phyloP scores from a whole-genome alignment of 2,888 invertebrate species.

The Pyrrhia umbra region DNA sequence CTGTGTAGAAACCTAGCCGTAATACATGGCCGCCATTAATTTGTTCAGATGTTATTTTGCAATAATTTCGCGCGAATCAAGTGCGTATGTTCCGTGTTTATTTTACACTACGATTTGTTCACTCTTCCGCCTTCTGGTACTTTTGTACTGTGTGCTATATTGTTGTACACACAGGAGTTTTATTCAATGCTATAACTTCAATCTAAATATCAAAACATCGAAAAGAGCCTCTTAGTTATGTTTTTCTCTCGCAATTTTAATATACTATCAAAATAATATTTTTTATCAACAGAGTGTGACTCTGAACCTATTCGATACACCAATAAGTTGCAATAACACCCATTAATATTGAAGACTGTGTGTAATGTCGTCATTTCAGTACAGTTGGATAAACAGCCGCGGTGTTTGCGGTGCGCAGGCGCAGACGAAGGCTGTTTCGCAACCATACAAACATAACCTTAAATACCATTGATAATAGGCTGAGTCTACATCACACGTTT shows the following conservation, averaged over 20 bases:
- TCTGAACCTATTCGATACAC: conserved; percentile 43
- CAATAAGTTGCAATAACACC: conserved; percentile 33
- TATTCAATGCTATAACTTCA: conserved; percentile 25
- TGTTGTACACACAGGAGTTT: conserved; percentile 41
- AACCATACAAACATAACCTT: conserved; percentile 51
- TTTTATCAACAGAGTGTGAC: not conserved
- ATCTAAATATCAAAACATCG: not conserved
- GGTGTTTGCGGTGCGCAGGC: conserved; percentile 50
- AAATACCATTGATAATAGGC: conserved; percentile 40
- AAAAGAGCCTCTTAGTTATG: not conserved
- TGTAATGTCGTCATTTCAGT: conserved; percentile 38
- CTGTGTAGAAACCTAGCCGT: conserved; percentile 18
- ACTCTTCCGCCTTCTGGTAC: conserved; percentile 50
- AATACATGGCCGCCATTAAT: conserved; percentile 37
- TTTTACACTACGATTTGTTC: conserved; percentile 40
- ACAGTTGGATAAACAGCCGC: conserved; percentile 59
- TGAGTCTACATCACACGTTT: conserved; percentile 6
- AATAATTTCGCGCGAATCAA: conserved; percentile 40
- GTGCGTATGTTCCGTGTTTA: conserved; percentile 52
- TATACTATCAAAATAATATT: no score
- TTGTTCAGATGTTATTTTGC: conserved; percentile 59
- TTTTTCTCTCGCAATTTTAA: not conserved
- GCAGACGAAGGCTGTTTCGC: conserved; percentile 60
- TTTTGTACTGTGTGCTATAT: conserved; percentile 29
- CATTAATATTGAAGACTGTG: conserved; percentile 18